Conservation (phyloP, 1,140 invertebrate species). For the Drosophila ficusphila region DNA sequence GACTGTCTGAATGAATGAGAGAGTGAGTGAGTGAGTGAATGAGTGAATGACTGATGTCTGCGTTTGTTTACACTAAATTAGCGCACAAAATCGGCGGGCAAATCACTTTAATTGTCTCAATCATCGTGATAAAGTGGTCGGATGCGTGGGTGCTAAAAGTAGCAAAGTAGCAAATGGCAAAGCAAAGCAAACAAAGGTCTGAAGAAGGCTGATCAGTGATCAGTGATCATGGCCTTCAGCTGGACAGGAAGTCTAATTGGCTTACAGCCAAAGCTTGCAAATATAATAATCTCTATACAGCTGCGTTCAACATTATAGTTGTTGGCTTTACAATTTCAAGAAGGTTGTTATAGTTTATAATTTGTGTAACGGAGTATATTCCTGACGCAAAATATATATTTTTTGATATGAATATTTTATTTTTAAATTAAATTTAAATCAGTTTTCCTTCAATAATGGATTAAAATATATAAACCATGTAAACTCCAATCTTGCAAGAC, state of each 20-base stretch:
- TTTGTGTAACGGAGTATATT: no score
- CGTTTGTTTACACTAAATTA: constrained; percentile 71
- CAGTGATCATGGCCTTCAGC: constrained; percentile 28
- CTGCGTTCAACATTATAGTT: not conserved
- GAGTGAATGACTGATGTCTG: constrained; percentile 20
- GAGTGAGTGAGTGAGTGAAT: constrained; percentile 6
- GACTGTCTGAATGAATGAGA: not conserved
- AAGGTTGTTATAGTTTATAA: not conserved
- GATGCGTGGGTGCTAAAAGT: constrained; percentile 20
- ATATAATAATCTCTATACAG: not conserved
- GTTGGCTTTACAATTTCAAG: not conserved
- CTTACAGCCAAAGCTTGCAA: not conserved
- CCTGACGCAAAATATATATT: no score
- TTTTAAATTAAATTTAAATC: no score
- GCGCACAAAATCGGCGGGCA: constrained; percentile 58
- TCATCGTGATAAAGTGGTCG: constrained; percentile 29
- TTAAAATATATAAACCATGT: no score
- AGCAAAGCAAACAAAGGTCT: not conserved
- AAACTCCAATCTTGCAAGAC: no score
- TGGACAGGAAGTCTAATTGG: constrained; percentile 31
- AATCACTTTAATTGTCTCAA: constrained; percentile 72
- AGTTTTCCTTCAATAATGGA: no score
- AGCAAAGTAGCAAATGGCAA: no score
- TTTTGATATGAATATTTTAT: no score
- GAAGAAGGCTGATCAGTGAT: constrained; percentile 2